Base-by-base conservation (phyloP, 2,797 vertebrate genomes). In the Clarias platycephalus region DNA sequence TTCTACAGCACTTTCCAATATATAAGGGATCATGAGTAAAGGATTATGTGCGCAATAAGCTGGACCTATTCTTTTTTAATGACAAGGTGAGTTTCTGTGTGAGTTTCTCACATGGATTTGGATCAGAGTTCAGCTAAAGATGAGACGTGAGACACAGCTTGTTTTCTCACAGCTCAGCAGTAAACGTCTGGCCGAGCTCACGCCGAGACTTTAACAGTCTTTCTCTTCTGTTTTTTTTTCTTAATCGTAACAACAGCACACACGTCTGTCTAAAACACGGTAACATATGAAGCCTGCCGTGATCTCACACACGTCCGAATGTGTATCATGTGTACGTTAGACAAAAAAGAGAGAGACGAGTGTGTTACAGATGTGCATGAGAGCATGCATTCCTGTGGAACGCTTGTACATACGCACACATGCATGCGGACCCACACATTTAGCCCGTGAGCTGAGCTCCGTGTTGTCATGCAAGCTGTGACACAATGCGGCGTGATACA, bases 321-420 rank as follows among this genome's bases (percentile, higher is more conserved):
- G 13, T 72, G 24, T 72, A 6, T 72, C 40, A 67, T 80, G 72
- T 89, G 85, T 44, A 9, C 24, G 79, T 58, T 53, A 53, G 60
- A 57, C 24, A 0, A n/a, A 24, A 49, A n/a, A 31, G 26, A 77
- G 34, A 31, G 53, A 44, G 57, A 81, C 44, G 68, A 81, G 84
- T 81, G 84, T 44, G 70, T 67, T 85, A 64, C 84, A 72, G 64
- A 60, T 77, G 74, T 83, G 83, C 82, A 64, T 75, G 76, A 57
- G 58, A 64, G 67, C 68, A 80, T 81, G 60, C 67, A 88, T 62
- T 88, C 84, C 84, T 81, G 71, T 80, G 67, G 76, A 58, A 74
- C 58, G 76, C 67, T 68, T 67, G 57, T n/a, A 31, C 63, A 82
- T 31, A 75, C 57, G 57, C 80, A 81, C 26, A 57, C 80, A 67